Percentiles rank a stretch among this genome's conserved stretches.
These are phyloP conservation scores for Phallusia fumigata DNA, from an alignment of 23 tunicate species.

Conservation along the genomic window DNA sequence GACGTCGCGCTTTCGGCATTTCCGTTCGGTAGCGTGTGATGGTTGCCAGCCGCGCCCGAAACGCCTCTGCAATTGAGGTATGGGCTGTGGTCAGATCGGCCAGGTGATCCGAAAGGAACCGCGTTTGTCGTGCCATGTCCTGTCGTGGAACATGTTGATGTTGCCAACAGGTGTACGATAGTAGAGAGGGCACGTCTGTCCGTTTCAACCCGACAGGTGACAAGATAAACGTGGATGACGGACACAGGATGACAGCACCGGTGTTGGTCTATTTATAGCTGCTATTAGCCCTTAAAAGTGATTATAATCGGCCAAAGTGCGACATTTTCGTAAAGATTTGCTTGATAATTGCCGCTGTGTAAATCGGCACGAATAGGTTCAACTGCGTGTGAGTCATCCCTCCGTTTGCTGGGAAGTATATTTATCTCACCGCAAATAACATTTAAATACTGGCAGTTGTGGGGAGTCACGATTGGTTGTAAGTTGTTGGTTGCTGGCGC, in stretches of 20 bases:
- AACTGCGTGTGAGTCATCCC: no score
- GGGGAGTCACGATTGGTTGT: no score
- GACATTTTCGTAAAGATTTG: no score
- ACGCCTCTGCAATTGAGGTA: constrained; percentile 9
- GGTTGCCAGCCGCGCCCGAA: neutral
- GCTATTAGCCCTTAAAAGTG: neutral
- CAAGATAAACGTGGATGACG: neutral
- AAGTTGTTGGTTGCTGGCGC: no score
- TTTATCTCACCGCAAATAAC: no score
- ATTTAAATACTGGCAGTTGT: no score
- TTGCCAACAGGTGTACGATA: neutral
- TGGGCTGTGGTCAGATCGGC: neutral
- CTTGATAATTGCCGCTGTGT: no score
- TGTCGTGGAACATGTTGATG: neutral
- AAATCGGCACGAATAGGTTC: no score
- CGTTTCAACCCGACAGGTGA: neutral
- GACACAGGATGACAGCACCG: neutral
- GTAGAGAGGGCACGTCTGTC: neutral
- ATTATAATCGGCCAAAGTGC: no score
- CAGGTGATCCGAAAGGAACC: neutral
- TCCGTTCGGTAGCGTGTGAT: constrained; percentile 15
- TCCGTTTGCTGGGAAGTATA: no score
- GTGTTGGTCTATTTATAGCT: neutral
- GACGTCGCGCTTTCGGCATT: neutral
- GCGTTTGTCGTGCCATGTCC: neutral